Conservation (phyloP, 1,140 invertebrate species). For the Agrypnia vestita region DNA sequence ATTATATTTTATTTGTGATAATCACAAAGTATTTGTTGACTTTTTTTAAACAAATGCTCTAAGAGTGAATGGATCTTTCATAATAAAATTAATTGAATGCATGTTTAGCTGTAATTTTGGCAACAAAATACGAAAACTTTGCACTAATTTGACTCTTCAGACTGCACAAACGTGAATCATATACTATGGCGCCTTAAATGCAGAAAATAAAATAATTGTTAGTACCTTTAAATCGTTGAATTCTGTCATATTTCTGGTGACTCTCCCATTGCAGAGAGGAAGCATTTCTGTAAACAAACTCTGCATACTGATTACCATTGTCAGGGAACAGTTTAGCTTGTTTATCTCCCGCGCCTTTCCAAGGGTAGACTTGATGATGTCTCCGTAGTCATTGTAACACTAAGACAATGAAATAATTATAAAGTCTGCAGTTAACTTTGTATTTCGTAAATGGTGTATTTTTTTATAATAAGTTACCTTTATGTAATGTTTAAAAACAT, state of each 20-base stretch:
- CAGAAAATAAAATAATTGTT: conserved; percentile 21
- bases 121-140: too few relatives aligned
- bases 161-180: too few relatives aligned
- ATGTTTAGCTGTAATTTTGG: too few relatives aligned
- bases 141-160: too few relatives aligned
- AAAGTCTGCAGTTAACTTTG: conserved; percentile 27
- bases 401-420: conserved; percentile 66
- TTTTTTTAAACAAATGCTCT: too few relatives aligned
- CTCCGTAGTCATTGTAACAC: conserved; percentile 99
- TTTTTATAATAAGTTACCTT: conserved; percentile 76
- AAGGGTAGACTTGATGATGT: conserved; percentile 98
- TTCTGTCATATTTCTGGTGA: conserved; percentile 74
- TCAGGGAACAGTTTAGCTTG: conserved; percentile 96
- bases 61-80: too few relatives aligned
- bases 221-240: conserved; percentile 88
- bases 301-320: conserved; percentile 93
- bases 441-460: too few relatives aligned
- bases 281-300: conserved; percentile 85
- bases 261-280: conserved; percentile 64
- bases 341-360: conserved; percentile 98
- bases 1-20: too few relatives aligned
- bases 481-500: conserved; percentile 98
- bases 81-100: too few relatives aligned
- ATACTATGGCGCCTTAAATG: too few relatives aligned
- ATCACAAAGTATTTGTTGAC: too few relatives aligned